Conservation (phyloP, 2,888 invertebrate genomes). For the Agrilus cyanescens region DNA sequence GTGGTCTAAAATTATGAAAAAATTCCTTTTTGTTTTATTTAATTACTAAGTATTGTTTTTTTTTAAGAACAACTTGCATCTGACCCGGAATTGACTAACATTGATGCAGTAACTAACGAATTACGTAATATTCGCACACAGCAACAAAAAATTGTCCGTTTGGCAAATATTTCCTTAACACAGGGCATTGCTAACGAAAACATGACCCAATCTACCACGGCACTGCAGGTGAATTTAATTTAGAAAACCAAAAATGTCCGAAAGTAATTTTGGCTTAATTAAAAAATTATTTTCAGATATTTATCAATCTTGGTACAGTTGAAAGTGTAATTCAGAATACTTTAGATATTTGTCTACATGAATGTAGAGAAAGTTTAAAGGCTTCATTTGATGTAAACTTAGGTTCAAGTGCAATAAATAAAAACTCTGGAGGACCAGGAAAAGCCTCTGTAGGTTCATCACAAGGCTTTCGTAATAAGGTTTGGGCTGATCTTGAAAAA, state of each 20-base stretch:
- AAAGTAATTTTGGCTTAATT: slow-evolving; percentile 1
- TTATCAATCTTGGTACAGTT: slow-evolving; percentile 32
- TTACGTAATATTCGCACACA: slow-evolving; percentile 57
- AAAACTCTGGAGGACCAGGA: slow-evolving; percentile 40
- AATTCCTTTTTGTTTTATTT: no score
- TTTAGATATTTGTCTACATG: slow-evolving; percentile 40
- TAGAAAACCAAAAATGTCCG: not conserved
- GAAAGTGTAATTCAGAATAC: slow-evolving; percentile 42
- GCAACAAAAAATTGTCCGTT: slow-evolving; percentile 62
- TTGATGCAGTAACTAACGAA: slow-evolving; percentile 71
- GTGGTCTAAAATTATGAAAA: no score
- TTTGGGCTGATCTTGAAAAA: slow-evolving; percentile 86
- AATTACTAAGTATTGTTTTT: no score
- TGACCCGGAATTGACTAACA: slow-evolving; percentile 70
- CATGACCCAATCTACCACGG: slow-evolving; percentile 49
- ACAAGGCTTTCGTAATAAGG: slow-evolving; percentile 46
- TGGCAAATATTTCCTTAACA: slow-evolving; percentile 68
- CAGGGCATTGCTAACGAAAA: slow-evolving; percentile 70
- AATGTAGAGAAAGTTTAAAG: slow-evolving; percentile 41
- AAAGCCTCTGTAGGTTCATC: slow-evolving; percentile 38
- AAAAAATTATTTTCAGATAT: slow-evolving; percentile 26
- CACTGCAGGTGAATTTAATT: slow-evolving; percentile 43
- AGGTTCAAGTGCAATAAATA: slow-evolving; percentile 16
- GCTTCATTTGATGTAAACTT: slow-evolving; percentile 38
- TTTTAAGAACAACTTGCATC: slow-evolving; percentile 60